Evolutionary conservation across 2,113 vertebrate genomes (phyloP).

Genomic region (Eptatretus burgeri): DNA sequence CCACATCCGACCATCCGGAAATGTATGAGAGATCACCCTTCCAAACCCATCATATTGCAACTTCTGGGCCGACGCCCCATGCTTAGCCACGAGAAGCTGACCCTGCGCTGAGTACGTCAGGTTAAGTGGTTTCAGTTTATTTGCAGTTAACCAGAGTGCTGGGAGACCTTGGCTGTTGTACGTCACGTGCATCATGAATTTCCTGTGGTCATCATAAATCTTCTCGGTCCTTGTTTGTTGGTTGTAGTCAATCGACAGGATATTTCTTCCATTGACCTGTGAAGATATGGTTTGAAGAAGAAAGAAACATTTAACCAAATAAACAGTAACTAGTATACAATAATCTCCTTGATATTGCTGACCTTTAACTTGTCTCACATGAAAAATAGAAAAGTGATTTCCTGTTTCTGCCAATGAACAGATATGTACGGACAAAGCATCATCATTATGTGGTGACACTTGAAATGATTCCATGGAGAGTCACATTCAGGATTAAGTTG

Average conservation of each 20-base stretch:
- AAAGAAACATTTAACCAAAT: no score
- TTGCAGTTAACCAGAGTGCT: conserved; percentile 85
- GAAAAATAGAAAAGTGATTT: no score
- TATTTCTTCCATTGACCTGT: conserved; percentile 71
- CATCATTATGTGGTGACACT: no score
- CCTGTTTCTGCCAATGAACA: no score
- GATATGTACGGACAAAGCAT: no score
- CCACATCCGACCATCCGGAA: conserved; percentile 90
- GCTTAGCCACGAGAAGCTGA: conserved; percentile 57
- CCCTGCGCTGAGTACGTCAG: conserved; percentile 72
- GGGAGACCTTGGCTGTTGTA: conserved; percentile 76
- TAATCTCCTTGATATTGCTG: no score
- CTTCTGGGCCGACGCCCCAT: conserved; percentile 53
- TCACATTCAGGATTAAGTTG: no score
- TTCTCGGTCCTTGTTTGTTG: conserved; percentile 88
- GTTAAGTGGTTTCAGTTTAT: conserved; percentile 70
- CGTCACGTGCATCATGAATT: conserved; percentile 78
- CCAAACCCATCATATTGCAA: conserved; percentile 66
- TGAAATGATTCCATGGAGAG: no score
- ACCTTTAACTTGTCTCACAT: no score
- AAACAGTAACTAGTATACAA: no score
- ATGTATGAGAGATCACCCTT: conserved; percentile 53
- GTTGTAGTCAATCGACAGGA: conserved; percentile 88
- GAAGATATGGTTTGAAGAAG: no score
- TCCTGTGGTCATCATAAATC: conserved; percentile 91